Conservation (phyloP, 2,113 vertebrate species). For the Aptenodytes forsteri region DNA sequence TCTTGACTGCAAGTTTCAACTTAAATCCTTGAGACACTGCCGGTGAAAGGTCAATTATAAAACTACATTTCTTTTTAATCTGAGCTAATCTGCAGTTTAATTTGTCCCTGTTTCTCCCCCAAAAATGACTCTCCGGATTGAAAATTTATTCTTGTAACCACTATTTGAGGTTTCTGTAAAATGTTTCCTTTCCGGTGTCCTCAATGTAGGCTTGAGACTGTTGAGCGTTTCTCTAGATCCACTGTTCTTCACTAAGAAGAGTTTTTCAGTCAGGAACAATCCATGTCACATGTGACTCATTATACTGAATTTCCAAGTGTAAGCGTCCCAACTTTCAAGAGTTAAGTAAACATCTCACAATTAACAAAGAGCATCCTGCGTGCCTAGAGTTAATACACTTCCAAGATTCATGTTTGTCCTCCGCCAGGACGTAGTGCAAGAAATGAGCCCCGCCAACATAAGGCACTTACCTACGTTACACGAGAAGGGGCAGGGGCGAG, state of each 20-base stretch:
- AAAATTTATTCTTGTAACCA: background rate
- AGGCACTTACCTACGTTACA: constrained; percentile 57
- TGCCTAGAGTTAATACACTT: background rate
- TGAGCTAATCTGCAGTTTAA: background rate
- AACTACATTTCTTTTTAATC: background rate
- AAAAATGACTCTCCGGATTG: background rate
- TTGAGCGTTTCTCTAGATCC: background rate
- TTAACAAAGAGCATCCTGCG: background rate
- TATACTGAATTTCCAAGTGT: background rate
- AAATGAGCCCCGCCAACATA: background rate
- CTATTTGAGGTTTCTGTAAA: background rate
- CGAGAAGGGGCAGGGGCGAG: background rate
- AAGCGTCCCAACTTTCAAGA: background rate
- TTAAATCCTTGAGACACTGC: background rate
- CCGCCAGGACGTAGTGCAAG: background rate
- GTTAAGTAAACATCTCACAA: background rate
- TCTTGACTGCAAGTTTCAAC: background rate
- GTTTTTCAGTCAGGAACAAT: background rate
- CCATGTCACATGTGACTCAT: background rate
- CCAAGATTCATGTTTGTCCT: background rate
- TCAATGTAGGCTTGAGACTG: background rate
- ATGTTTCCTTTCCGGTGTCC: background rate
- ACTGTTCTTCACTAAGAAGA: background rate
- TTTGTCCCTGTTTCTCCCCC: background rate
- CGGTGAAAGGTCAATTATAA: background rate